Evolutionary conservation across 2,888 invertebrate genomes (phyloP).

Genomic region (Rhagonycha fulva): DNA sequence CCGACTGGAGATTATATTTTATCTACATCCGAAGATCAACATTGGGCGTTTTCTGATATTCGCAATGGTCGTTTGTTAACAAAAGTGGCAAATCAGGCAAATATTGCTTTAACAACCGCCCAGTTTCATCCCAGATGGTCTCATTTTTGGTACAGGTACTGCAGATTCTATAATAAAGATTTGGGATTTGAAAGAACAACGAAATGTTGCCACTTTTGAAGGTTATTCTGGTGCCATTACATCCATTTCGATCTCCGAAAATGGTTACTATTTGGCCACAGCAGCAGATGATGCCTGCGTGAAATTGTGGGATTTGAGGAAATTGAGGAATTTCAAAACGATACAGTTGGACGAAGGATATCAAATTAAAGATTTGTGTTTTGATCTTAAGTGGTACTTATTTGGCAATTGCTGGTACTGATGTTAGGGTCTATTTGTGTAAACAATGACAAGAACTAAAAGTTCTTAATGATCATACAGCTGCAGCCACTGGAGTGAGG

Average conservation of each 20-base stretch:
- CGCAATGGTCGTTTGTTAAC: conserved; percentile 89
- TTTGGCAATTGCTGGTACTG: conserved; percentile 93
- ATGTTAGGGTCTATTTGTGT: conserved; percentile 92
- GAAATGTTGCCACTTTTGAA: conserved; percentile 97
- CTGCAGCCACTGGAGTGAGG: conserved; percentile 92
- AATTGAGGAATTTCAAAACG: conserved; percentile 98
- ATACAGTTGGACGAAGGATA: conserved; percentile 91
- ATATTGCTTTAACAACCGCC: conserved; percentile 86
- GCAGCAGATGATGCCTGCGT: conserved; percentile 97
- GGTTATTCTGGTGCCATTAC: conserved; percentile 95
- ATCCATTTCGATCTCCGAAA: conserved; percentile 98
- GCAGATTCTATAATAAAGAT: conserved; percentile 96
- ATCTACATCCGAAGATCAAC: conserved; percentile 90
- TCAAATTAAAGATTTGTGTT: conserved; percentile 89
- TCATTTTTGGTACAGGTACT: conserved; percentile 97
- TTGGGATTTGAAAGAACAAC: conserved; percentile 98
- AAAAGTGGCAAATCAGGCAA: conserved; percentile 79
- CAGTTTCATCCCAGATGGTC: conserved; percentile 99
- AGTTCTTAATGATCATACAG: conserved; percentile 95
- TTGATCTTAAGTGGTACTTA: conserved; percentile 99
- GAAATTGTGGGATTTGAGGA: conserved; percentile 98
- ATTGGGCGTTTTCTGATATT: conserved; percentile 99
- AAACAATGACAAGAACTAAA: conserved; percentile 97
- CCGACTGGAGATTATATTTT: conserved; percentile 98
- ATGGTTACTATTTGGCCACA: conserved; percentile 98